Percentiles rank a stretch among this genome's conserved stretches.
phyloP scores from a whole-genome alignment of 2,113 vertebrate genomes.

The Fulica atra region DNA sequence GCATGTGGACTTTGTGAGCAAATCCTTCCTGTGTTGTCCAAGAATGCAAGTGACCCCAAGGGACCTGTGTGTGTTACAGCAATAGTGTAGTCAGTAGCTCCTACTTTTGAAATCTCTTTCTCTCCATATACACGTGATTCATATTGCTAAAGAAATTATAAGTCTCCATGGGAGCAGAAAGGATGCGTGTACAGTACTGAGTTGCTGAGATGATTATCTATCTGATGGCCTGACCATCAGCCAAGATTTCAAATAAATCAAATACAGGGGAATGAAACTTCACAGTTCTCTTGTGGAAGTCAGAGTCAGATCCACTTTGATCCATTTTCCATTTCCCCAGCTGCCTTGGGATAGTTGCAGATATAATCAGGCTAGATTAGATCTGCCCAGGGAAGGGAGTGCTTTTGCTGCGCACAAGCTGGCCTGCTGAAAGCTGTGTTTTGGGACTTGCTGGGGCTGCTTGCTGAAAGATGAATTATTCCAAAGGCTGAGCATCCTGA shows the following conservation, averaged over 20 bases:
- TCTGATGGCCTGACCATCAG: not conserved
- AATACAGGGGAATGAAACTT: not conserved
- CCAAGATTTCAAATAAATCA: not conserved
- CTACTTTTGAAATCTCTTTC: not conserved
- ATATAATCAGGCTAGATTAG: not conserved
- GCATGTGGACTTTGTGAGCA: not conserved
- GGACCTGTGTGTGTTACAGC: not conserved
- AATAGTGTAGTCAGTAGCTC: not conserved
- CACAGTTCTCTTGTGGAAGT: not conserved
- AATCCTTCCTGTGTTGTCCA: not conserved
- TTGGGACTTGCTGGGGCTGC: not conserved
- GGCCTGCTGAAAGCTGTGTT: not conserved
- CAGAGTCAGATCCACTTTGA: not conserved
- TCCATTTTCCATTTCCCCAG: not conserved
- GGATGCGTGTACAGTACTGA: not conserved
- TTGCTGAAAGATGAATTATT: slow-evolving; percentile 45
- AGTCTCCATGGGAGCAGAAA: not conserved
- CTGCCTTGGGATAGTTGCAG: not conserved
- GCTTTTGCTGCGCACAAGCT: not conserved
- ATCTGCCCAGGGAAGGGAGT: not conserved
- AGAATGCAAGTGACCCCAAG: not conserved
- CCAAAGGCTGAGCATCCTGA: slow-evolving; percentile 37
- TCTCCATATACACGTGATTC: not conserved
- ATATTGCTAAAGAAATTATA: not conserved
- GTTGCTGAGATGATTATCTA: not conserved